phyloP scores from a whole-genome alignment of 2,888 invertebrate genomes.

The Pachymerium ferrugineum region DNA sequence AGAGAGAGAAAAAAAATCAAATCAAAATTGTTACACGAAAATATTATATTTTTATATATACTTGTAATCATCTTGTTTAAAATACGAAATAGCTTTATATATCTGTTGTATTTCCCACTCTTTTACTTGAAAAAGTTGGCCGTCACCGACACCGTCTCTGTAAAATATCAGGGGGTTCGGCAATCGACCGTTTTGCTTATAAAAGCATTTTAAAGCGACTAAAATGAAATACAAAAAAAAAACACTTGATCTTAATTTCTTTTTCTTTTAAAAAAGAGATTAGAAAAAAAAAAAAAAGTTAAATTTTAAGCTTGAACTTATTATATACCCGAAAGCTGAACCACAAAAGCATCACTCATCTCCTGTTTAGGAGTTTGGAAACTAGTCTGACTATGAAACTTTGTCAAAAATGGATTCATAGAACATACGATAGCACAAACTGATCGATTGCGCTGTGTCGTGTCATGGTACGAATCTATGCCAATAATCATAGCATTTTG shows the following conservation, averaged over 20 bases:
- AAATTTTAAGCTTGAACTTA: not conserved
- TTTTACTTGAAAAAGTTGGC: slow-evolving; percentile 44
- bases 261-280: no score
- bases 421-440: slow-evolving; percentile 55
- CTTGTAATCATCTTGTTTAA: slow-evolving; percentile 23
- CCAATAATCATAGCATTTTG: slow-evolving; percentile 49
- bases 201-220: slow-evolving; percentile 1
- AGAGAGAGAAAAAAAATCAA: not conserved
- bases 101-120: slow-evolving; percentile 34
- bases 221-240: slow-evolving; percentile 27
- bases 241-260: not conserved
- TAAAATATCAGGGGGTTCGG: slow-evolving; percentile 80
- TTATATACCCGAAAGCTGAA: slow-evolving; percentile 31
- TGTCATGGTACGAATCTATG: slow-evolving; percentile 51
- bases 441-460: slow-evolving; percentile 50
- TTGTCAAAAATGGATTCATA: slow-evolving; percentile 64
- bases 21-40: no score
- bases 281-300: no score
- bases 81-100: not conserved
- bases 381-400: slow-evolving; percentile 41
- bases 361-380: slow-evolving; percentile 36
- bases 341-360: slow-evolving; percentile 33
- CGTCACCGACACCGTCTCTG: slow-evolving; percentile 91
- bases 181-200: slow-evolving; percentile 55
- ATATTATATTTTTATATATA: no score